Conservation (phyloP, 2,888 invertebrate species). For the Nebria brevicollis region DNA sequence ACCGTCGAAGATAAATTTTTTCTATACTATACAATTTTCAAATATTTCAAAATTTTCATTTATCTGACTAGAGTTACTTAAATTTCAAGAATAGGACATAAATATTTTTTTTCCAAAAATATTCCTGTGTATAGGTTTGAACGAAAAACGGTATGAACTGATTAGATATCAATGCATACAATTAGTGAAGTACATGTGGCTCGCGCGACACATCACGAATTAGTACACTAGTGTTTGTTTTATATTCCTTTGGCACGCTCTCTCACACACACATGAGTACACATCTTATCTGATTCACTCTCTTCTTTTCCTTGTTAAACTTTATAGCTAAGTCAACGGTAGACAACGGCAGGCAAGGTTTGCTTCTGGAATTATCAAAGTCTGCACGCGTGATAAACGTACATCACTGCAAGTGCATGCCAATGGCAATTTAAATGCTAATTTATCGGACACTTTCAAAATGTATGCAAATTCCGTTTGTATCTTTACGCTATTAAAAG, state of each 20-base stretch:
- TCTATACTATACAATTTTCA: not conserved
- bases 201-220: slow-evolving; percentile 26
- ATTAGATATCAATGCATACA: slow-evolving; percentile 14
- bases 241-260: slow-evolving; percentile 36
- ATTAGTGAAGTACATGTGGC: slow-evolving; percentile 20
- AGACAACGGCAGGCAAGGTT: too few relatives aligned
- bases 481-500: not conserved
- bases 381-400: not conserved
- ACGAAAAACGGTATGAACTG: not conserved
- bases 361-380: not conserved
- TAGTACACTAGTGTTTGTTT: slow-evolving; percentile 36
- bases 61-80: too few relatives aligned
- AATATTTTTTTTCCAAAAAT: too few relatives aligned
- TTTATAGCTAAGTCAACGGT: not conserved
- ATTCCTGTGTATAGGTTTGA: not conserved
- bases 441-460: not conserved
- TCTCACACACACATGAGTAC: not conserved
- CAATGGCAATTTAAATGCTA: not conserved
- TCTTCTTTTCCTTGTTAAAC: not conserved
- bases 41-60: too few relatives aligned
- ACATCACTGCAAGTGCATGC: not conserved
- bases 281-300: slow-evolving; percentile 27
- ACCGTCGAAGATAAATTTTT: not conserved
- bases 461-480: not conserved
- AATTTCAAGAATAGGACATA: too few relatives aligned